Conservation (phyloP, 1,140 invertebrate genomes). For the Venturia canescens region DNA sequence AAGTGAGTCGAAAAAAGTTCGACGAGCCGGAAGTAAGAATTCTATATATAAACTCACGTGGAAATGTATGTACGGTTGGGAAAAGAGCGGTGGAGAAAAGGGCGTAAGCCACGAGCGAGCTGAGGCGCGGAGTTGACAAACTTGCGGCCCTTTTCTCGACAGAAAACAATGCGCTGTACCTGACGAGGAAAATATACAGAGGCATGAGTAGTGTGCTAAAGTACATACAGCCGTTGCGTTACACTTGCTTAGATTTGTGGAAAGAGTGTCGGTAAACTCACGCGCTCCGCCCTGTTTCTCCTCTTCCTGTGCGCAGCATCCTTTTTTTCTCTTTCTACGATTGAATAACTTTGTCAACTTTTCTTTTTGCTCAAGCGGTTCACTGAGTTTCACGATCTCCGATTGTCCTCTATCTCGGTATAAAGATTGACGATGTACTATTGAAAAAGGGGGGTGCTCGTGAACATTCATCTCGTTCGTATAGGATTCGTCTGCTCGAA, state of each 20-base stretch:
- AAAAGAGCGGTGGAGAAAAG: not conserved
- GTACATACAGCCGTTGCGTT: constrained; percentile 2
- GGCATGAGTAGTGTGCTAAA: constrained; percentile 11
- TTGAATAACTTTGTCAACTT: constrained; percentile 42
- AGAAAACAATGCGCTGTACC: not conserved
- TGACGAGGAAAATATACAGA: not conserved
- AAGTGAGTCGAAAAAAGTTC: constrained; percentile 46
- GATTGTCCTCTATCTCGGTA: constrained; percentile 9
- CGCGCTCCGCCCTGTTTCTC: not conserved
- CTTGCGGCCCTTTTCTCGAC: not conserved
- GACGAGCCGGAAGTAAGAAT: constrained; percentile 38
- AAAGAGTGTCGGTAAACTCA: constrained; percentile 38
- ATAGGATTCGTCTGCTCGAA: constrained; percentile 9
- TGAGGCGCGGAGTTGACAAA: not conserved
- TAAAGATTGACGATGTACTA: constrained; percentile 16
- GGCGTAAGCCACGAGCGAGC: not conserved
- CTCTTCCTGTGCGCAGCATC: not conserved
- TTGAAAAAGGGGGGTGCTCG: not conserved
- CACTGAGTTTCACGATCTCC: constrained; percentile 27
- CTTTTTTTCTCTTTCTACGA: constrained; percentile 19
- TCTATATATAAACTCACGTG: constrained; percentile 6
- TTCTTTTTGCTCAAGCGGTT: constrained; percentile 12
- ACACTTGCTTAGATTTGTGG: not conserved
- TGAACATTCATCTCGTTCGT: constrained; percentile 28
- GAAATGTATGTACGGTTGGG: not conserved